Percentiles rank a stretch among this genome's conserved stretches.
Evolutionary conservation across 2,888 invertebrate genomes (phyloP).

Genomic region (Bellardia pandia): DNA sequence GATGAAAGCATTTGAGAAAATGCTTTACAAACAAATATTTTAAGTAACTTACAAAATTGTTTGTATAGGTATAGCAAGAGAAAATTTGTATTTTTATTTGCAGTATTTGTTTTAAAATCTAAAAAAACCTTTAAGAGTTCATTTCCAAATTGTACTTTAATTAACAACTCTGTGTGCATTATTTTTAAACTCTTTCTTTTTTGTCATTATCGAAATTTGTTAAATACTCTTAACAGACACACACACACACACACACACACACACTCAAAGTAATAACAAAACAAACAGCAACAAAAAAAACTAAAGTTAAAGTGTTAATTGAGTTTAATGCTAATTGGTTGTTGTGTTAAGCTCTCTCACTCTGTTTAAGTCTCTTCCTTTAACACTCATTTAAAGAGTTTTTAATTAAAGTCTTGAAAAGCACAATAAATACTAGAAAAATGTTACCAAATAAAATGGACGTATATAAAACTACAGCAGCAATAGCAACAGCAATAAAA

Average conservation of each 20-base stretch:
- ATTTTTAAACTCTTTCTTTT: neutral
- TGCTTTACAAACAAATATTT: no score
- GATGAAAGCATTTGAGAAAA: no score
- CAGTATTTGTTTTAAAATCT: no score
- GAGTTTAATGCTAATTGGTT: constrained; percentile 42
- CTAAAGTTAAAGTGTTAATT: constrained; percentile 34
- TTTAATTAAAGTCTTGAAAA: constrained; percentile 11
- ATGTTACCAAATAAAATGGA: constrained; percentile 8
- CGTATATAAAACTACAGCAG: neutral
- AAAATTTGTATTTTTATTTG: no score
- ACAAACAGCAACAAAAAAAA: neutral
- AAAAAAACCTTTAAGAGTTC: no score
- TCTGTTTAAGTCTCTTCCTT: neutral
- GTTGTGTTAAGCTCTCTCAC: constrained; percentile 1
- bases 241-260: neutral
- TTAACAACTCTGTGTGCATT: no score
- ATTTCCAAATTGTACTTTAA: no score
- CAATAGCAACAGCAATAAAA: constrained; percentile 3
- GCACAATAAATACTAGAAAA: constrained; percentile 17
- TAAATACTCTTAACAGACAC: neutral
- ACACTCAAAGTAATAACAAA: neutral
- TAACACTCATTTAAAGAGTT: constrained; percentile 16
- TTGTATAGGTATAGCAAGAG: no score
- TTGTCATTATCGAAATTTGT: neutral
- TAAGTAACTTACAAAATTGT: no score